A percentile compares a stretch with the other conserved stretches of the same genome.
phyloP scores from a whole-genome alignment of 2,888 invertebrate genomes.

The Lymantria dispar region DNA sequence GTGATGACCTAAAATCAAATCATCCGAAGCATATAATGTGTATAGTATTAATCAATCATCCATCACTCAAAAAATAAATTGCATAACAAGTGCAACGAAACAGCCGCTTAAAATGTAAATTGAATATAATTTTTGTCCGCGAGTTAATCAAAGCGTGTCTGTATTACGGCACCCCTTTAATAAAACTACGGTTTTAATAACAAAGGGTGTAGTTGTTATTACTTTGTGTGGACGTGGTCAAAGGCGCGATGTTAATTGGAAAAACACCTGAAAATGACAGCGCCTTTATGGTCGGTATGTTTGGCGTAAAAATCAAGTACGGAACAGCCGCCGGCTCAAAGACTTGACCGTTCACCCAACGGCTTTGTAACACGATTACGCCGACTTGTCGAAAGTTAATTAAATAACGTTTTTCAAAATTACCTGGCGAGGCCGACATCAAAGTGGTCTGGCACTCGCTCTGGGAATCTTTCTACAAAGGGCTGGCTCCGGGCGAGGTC shows the following conservation, averaged over 20 bases:
- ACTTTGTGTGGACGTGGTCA: slow-evolving; percentile 70
- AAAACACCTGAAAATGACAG: slow-evolving; percentile 79
- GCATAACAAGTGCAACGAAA: neutral
- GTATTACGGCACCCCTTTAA: slow-evolving; percentile 61
- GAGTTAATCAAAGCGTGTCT: slow-evolving; percentile 41
- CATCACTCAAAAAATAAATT: neutral
- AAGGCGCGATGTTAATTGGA: slow-evolving; percentile 80
- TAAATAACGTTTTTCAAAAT: slow-evolving; percentile 82
- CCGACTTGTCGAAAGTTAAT: slow-evolving; percentile 82
- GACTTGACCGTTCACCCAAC: slow-evolving; percentile 72
- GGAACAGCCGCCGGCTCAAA: slow-evolving; percentile 60
- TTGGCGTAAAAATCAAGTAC: slow-evolving; percentile 78
- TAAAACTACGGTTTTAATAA: slow-evolving; percentile 65
- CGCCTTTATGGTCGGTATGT: slow-evolving; percentile 72
- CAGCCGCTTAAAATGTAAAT: slow-evolving; percentile 9
- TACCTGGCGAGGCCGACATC: slow-evolving; percentile 73
- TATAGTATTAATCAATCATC: too few species aligned
- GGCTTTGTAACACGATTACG: slow-evolving; percentile 81
- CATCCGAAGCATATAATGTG: too few species aligned
- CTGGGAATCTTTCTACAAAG: slow-evolving; percentile 73
- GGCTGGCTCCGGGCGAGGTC: slow-evolving; percentile 67
- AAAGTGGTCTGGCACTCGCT: slow-evolving; percentile 65
- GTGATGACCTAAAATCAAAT: too few species aligned
- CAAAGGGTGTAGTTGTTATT: slow-evolving; percentile 60
- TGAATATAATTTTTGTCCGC: slow-evolving; percentile 18